Base-by-base conservation (phyloP, 1,140 invertebrate species). In the Leptonema lineaticorne region DNA sequence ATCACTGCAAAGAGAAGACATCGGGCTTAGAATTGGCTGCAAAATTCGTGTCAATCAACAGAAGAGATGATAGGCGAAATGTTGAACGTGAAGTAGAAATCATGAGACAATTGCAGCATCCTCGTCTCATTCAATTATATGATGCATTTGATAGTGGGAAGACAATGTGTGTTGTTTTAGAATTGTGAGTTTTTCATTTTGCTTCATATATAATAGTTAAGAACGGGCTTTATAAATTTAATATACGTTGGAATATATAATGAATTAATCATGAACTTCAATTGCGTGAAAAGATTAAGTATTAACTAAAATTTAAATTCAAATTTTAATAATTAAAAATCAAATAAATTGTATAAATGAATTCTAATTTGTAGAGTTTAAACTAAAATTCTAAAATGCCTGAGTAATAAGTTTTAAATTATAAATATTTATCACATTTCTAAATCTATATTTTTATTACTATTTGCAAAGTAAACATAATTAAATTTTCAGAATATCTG, bases 31-130 rank as follows among this genome's bases (percentile, higher is more conserved):
- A 88, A 66, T 82, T 98, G 68, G 97, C 97, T 0, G 95, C 95
- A 0, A 99, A 99, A 81, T 94, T 97, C 76, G 92, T 99, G 45
- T 89, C 88, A 37, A 90, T 93, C 8, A 86, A 85, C 20, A 88
- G 91, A 66, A 87, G 91, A 67, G 93, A 97, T 76, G 96, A 98
- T 76, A 83, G 92, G 69, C 83, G 92, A 64, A 93, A 96, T 78
- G 95, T 98, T 28, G 92, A 96, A 78, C 85, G 96, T 63, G 97
- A 99, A 81, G 91, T 99, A 24, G 95, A 97, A 71, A 96, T 99
- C 70, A 99, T 99, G 96, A 88, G 93, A 75, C 82, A 87, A 64
- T 85, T 99, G 8, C 92, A 96, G 76, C 95, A 98, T 85, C 94
- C 95, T 5, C 81, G 95, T 70, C 87, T 99, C 8, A 93, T 98